Base-by-base conservation (phyloP, 2,113 vertebrate genomes). In the Setophaga petechia region DNA sequence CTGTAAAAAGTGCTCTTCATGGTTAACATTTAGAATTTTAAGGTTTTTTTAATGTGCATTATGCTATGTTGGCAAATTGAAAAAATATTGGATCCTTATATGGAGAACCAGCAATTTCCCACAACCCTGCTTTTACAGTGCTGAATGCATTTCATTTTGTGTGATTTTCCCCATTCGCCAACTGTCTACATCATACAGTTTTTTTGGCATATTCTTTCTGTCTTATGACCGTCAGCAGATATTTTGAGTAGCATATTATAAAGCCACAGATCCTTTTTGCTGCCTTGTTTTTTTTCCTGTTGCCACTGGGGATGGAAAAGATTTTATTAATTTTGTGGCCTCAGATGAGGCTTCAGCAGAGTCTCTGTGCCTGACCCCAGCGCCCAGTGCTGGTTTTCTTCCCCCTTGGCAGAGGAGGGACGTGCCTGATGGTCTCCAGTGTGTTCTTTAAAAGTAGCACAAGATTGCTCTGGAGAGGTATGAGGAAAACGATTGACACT, bases 191-290 rank as follows among this genome's bases (percentile, higher is more conserved):
- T 97, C 93, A 96, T 96, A 44, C 95, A 82, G 65, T 55, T 87
- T 81, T 94, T 97, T 89, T 95, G 94, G 95, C 95, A 66, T 95
- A 51, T 91, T 84, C 74, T 87, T 92, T 93, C 89, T 90, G 95
- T 96, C 96, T 97, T 95, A 72, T 97, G 96, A 97, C 95, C 77
- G 91, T 96, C 96, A 97, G 95, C 96, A 95, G 96, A 92, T 96
- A 97, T 95, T 95, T 94, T 89, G 95, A 95, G 91, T 94, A 87
- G 89, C 69, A 15, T 94, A 87, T 89, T 96, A 78, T 82, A 93
- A 97, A 97, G 93, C 94, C 94, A 73, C 96, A 96, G 87, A 82
- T 89, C 49, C 49, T 84, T 95, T 95, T 69, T 85, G 66, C 84
- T 96, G 91, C 71, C 66, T 87, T 95, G 62, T 83, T 66, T 91